These are phyloP conservation scores for Agrenia bidenticulata DNA, from an alignment of 2,888 invertebrate genomes.

Conservation along the genomic window DNA sequence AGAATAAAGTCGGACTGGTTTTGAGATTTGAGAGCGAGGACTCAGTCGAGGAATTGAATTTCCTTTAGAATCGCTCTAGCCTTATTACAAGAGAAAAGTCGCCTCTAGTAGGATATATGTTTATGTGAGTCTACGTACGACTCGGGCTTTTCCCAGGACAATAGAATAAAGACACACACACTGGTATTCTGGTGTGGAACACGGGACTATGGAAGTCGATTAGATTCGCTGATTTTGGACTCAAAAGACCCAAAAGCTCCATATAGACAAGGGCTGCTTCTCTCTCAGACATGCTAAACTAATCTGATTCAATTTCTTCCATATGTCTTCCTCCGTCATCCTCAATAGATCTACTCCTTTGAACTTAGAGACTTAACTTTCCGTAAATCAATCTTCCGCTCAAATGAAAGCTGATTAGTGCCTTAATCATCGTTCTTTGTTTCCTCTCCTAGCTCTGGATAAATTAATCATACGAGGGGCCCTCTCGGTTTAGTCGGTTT, in stretches of 20 bases:
- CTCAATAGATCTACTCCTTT: background rate
- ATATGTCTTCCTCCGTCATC: background rate
- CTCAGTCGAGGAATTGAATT: constrained; percentile 1
- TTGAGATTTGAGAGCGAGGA: background rate
- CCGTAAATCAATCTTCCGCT: constrained; percentile 3
- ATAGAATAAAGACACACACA: constrained; percentile 3
- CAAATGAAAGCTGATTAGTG: constrained; percentile 10
- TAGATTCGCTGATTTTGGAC: constrained; percentile 16
- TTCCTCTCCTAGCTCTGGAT: background rate
- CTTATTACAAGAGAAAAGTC: no score
- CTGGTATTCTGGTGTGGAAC: background rate
- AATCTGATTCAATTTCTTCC: background rate
- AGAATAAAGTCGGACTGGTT: constrained; percentile 9
- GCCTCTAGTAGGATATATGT: no score
- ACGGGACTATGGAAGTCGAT: background rate
- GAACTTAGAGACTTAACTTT: background rate
- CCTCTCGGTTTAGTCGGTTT: background rate
- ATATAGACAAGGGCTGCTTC: background rate
- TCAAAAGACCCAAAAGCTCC: constrained; percentile 5
- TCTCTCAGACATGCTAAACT: constrained; percentile 10
- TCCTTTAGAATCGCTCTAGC: background rate
- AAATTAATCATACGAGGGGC: background rate
- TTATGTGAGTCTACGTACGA: no score
- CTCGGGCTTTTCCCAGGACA: background rate
- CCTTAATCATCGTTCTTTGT: constrained; percentile 6